Evolutionary conservation across 2,797 vertebrate genomes (phyloP).

Genomic region (Leptatherina wallacei): DNA sequence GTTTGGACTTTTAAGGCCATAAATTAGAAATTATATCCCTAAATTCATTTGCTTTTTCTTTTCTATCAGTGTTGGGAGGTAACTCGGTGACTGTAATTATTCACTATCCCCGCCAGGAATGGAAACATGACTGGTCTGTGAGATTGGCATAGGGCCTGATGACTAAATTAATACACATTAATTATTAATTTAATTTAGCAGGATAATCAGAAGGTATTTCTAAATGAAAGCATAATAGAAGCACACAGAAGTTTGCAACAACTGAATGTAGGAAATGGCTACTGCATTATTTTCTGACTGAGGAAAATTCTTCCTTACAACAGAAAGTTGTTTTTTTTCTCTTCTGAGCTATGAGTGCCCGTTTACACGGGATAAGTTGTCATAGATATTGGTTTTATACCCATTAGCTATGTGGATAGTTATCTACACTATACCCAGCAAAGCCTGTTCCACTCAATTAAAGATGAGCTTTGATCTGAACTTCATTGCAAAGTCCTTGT

Average conservation of each 20-base stretch:
- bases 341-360: neutral
- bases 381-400: neutral
- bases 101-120: slow-evolving; percentile 35
- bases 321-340: neutral
- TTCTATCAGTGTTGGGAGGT: slow-evolving; percentile 8
- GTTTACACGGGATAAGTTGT: neutral
- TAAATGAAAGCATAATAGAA: slow-evolving; percentile 1
- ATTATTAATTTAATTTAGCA: slow-evolving; percentile 11
- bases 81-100: slow-evolving; percentile 50
- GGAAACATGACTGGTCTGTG: slow-evolving; percentile 31
- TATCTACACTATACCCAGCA: neutral
- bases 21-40: slow-evolving; percentile 39
- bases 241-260: neutral
- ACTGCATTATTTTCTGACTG: neutral
- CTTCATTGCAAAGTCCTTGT: neutral
- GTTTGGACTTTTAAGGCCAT: neutral
- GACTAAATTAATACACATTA: slow-evolving; percentile 44
- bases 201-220: slow-evolving; percentile 6
- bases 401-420: neutral
- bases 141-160: slow-evolving; percentile 40
- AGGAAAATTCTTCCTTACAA: neutral
- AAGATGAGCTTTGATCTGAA: neutral
- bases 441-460: slow-evolving; percentile 7
- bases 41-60: slow-evolving; percentile 8
- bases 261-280: neutral